These are phyloP conservation scores for Acanthopleura granulata DNA, from an alignment of 2,888 invertebrate species.

Conservation along the genomic window DNA sequence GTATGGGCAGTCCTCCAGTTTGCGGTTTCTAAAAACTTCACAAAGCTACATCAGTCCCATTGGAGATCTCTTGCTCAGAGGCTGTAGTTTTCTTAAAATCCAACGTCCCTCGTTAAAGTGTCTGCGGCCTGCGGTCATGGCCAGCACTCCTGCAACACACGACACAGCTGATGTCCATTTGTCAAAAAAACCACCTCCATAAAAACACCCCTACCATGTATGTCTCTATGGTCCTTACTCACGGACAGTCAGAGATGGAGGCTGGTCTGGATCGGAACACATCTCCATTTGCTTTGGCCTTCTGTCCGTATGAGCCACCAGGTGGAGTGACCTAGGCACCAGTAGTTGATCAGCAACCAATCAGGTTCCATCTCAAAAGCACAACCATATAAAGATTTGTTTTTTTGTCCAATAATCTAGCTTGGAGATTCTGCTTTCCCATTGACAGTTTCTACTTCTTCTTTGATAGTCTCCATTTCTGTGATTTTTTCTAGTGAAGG, in stretches of 20 bases:
- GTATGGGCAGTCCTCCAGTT: neutral
- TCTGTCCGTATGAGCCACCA: no score
- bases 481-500: conserved; percentile 5
- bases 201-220: no score
- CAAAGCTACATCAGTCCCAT: neutral
- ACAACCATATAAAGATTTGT: neutral
- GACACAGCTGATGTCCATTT: no score
- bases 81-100: neutral
- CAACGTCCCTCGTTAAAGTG: neutral
- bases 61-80: neutral
- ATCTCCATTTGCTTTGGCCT: no score
- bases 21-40: neutral
- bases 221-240: no score
- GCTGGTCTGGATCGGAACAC: no score
- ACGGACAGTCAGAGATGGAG: no score
- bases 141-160: no score
- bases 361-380: neutral
- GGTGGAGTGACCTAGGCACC: no score
- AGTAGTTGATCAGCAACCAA: no score
- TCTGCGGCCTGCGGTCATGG: no score
- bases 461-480: conserved; percentile 19
- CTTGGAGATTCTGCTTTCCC: conserved; percentile 14
- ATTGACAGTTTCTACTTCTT: conserved; percentile 18
- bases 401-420: neutral
- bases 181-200: no score